Conservation (phyloP, 2,113 vertebrate genomes). For the Rhinolophus sinicus region DNA sequence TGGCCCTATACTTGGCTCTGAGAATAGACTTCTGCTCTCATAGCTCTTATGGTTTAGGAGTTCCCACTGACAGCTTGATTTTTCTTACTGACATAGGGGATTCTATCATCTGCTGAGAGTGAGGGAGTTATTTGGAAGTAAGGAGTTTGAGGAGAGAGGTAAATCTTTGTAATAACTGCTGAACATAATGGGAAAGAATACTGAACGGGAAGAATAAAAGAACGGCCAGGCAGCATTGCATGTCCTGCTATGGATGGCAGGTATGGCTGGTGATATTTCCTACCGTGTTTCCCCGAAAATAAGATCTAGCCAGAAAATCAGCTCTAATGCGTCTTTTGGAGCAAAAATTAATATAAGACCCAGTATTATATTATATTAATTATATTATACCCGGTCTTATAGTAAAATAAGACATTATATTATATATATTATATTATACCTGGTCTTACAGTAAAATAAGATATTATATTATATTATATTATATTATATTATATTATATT, state of each 20-base stretch:
- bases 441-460: too few species aligned
- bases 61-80: background rate
- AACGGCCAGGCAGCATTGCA: too few species aligned
- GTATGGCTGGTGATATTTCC: background rate
- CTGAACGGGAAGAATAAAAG: background rate
- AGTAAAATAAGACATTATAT: too few species aligned
- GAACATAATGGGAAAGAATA: background rate
- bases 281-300: too few species aligned
- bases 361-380: too few species aligned
- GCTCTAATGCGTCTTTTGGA: too few species aligned
- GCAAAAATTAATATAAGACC: too few species aligned
- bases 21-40: background rate
- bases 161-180: slow-evolving; percentile 11
- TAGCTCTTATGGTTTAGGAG: background rate
- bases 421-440: too few species aligned
- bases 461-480: too few species aligned
- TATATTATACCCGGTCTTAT: too few species aligned
- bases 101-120: background rate
- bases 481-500: too few species aligned
- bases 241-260: background rate
- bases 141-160: background rate
- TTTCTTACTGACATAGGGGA: background rate
- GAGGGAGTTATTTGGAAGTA: background rate
- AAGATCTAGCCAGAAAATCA: too few species aligned
- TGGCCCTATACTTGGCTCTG: background rate